Evolutionary conservation across 1,140 invertebrate genomes (phyloP), one percentile per base, ranked within the genome.

Genomic region (Aphis craccivora): DNA sequence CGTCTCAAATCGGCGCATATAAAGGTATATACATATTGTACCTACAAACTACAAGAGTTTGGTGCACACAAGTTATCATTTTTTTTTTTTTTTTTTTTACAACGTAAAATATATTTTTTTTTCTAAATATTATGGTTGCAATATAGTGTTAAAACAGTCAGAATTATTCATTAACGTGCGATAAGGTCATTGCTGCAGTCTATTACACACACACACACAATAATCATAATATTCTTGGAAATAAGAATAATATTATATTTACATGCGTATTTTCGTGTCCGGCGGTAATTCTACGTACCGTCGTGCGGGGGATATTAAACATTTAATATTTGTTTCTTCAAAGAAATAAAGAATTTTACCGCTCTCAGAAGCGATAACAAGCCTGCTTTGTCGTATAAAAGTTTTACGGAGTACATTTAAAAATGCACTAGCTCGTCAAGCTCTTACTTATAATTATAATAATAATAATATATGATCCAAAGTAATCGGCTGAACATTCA

Each of bases 171-270:
- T 67, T 67, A 67, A 67, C 30, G 60, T 67, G 30, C 4, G 60
- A 76, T 76, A 76, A 76, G 60, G 60, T 76, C 60, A 76, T 30
- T 76, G 4, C 60, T 6, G 60, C 60, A 76, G n/a, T 76, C 60
- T n/a, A 18, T 25, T 55, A 60, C 9, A 30, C 30, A n/a, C 5
- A 67, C 30, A 67, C 30, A 14, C 60, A 67, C 30, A 67, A n/a
- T n/a, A 4, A n/a, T n/a, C 30, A 60, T 60, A 67, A 76, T 76
- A 76, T 76, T 76, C 60, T 76, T 76, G 11, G 14, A 76, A 76
- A 76, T 76, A n/a, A 76, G 60, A 76, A 76, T 76, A 76, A 76
- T 76, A 76, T 76, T 76, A 76, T 76, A 76, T 76, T 76, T 76
- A 76, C 60, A 76, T 76, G 60, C 60, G n/a, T n/a, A 76, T 76